Evolutionary conservation across 1,140 invertebrate species (phyloP), one percentile per base, ranked within the genome.

Genomic region (Lucilia sericata): DNA sequence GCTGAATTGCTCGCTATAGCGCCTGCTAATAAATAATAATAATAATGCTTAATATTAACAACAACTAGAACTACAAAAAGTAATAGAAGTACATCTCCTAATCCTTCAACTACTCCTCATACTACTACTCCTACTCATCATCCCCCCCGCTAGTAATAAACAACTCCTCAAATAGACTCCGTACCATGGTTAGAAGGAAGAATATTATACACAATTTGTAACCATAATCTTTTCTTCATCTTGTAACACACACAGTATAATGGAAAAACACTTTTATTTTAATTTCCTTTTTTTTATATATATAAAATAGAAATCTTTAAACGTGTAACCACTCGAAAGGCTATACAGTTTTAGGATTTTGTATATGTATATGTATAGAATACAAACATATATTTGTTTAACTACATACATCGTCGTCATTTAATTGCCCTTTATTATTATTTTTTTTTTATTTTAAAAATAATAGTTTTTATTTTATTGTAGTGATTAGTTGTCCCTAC

Each of bases 11-110:
- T 70, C 65, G 65, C 65, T 70, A 19, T 70, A 10, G n/a, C n/a
- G n/a, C 65, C 65, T 70, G 65, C 19, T 70, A 70, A 70, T 70
- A 42, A 8, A 8, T 42, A 70, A 70, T 70, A 25, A 70, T 25
- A 70, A 21, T 21, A 70, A 21, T 70, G 65, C 65, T 70, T 70
- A 21, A 70, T 70, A 70, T 60, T 60, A 60, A 60, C 55, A 70
- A 70, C 21, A 70, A 70, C 21, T 70, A 70, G n/a, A 70, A 21
- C 65, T 21, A 70, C 65, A 19, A 70, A 30, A 60, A n/a, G 55
- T 70, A 70, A 70, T 70, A 70, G 65, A 21, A 65, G 21, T 25
- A 70, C 65, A 70, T 70, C 65, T 25, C 65, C 65, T 5, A 9
- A 1, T 49, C 49, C 49, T 5, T 12, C 13, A 49, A 49, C n/a